Percentiles rank a stretch among this genome's conserved stretches.
phyloP scores from a whole-genome alignment of 2,888 invertebrate species.

The Alitta virens region DNA sequence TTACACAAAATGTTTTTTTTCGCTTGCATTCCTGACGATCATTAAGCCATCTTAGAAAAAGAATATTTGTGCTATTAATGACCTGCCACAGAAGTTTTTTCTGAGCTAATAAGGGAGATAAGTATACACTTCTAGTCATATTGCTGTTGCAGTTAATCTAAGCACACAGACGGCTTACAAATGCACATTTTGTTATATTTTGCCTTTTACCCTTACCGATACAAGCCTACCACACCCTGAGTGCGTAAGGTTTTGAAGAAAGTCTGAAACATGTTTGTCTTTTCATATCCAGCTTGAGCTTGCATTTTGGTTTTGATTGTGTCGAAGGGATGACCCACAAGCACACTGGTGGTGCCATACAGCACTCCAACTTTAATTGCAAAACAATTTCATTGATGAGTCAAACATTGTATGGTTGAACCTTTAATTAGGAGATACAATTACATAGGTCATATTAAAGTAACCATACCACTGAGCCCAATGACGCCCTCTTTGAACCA shows the following conservation, averaged over 20 bases:
- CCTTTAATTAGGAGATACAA: not conserved
- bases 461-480: slow-evolving; percentile 52
- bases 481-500: slow-evolving; percentile 53
- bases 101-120: no score
- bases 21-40: no score
- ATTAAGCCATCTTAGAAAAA: no score
- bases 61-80: no score
- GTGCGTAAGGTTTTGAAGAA: slow-evolving; percentile 41
- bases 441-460: no score
- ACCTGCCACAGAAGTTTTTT: no score
- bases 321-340: slow-evolving; percentile 53
- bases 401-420: not conserved
- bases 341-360: slow-evolving; percentile 51
- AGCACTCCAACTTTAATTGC: slow-evolving; percentile 46
- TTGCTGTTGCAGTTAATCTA: no score
- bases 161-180: no score
- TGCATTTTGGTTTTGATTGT: slow-evolving; percentile 56
- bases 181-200: no score
- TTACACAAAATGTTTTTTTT: no score
- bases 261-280: slow-evolving; percentile 45
- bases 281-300: slow-evolving; percentile 52
- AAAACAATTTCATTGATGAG: not conserved
- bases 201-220: no score
- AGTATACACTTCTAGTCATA: no score
- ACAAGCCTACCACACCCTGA: slow-evolving; percentile 49